Base-by-base conservation (phyloP, 2,888 invertebrate species). In the Heliconius erato region DNA sequence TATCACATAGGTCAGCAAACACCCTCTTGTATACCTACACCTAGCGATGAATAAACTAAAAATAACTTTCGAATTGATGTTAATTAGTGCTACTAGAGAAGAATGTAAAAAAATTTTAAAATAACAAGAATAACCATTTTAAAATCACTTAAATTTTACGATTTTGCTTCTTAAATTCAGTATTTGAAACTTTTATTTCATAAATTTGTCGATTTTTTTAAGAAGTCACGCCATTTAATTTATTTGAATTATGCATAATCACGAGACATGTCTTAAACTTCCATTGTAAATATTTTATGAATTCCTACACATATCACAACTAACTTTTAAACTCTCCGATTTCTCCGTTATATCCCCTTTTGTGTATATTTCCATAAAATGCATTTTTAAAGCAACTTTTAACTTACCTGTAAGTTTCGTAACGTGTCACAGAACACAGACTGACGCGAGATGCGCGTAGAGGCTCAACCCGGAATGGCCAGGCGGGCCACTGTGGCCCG, bases 331-430 rank as follows among this genome's bases (percentile, higher is more conserved):
- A 63, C 59, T 40, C 40, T 26, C 59, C 11, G 23, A 35, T 35
- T 76, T 35, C 12, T 19, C 19, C 54, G 35, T 59, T 19, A 14
- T n/a, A 1, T 23, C 5, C 26, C 35, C 3, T 63, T 35, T 63
- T 7, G 28, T 1, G 3, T 32, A 35, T 1, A 26, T 76, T 76
- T 3, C n/a, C 16, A 11, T 35, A 16, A 63, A 40, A 40, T 63
- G 35, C 63, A 40, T 40, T 32, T 72, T 63, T 0, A 16, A 32
- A 63, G 35, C n/a, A 80, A 71, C 35, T 68, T 79, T 16, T 28
- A 85, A 94, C 95, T 94, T 91, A 94, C 95, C 94, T 93, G 87
- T 83, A 89, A 92, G 87, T 91, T 90, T 87, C 88, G 90, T 88
- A 91, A 90, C 85, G 85, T 86, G 86, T 89, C 91, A 87, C 87